Evolutionary conservation across 2,113 vertebrate genomes (phyloP).

Genomic region (Trichechus manatus): DNA sequence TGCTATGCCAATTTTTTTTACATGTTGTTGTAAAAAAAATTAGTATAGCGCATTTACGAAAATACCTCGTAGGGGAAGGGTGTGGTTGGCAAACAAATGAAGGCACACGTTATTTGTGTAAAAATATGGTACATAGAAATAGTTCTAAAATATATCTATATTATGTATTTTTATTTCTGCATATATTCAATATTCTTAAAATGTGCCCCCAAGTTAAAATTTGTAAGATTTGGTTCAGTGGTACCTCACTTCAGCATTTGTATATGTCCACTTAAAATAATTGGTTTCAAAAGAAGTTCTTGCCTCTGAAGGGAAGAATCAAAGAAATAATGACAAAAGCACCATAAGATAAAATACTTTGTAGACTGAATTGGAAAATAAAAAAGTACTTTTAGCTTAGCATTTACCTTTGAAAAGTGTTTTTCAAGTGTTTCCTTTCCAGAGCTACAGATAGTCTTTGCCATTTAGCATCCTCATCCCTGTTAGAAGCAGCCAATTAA

Average conservation of each 20-base stretch:
- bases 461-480: constrained; percentile 36
- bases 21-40: no score
- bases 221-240: neutral
- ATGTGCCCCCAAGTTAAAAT: neutral
- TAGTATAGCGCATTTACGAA: no score
- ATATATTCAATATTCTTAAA: constrained; percentile 9
- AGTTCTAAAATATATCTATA: neutral
- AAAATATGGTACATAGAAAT: no score
- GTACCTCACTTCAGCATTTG: neutral
- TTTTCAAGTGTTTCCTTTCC: constrained; percentile 66
- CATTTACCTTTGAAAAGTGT: constrained; percentile 58
- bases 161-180: neutral
- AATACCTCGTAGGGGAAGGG: no score
- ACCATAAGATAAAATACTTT: constrained; percentile 42
- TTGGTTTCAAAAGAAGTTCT: constrained; percentile 51
- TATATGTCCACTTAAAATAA: constrained; percentile 25
- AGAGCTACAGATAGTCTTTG: constrained; percentile 73
- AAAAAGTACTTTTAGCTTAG: constrained; percentile 44
- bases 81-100: no score
- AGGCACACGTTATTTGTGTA: no score
- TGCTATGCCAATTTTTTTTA: no score
- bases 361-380: constrained; percentile 22
- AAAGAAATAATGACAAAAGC: constrained; percentile 49
- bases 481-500: constrained; percentile 77
- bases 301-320: constrained; percentile 22